Evolutionary conservation across 2,888 invertebrate species (phyloP).

Genomic region (Rhamphomyia laevipes): DNA sequence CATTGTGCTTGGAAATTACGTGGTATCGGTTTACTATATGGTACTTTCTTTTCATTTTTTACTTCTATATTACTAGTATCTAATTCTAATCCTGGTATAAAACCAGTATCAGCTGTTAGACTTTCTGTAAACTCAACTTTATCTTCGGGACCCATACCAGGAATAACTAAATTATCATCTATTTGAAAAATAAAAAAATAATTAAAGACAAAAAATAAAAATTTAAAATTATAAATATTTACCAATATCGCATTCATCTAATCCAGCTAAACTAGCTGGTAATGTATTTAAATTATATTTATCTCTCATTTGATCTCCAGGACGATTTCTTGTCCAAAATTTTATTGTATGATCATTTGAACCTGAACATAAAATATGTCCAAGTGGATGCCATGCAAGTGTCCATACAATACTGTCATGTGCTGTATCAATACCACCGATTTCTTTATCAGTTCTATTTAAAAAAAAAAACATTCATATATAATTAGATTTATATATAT

Average conservation of each 20-base stretch:
- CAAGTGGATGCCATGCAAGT: slow-evolving; percentile 97
- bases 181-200: slow-evolving; percentile 36
- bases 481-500: neutral
- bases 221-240: slow-evolving; percentile 14
- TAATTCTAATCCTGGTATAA: slow-evolving; percentile 79
- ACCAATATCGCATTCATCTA: slow-evolving; percentile 60
- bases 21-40: slow-evolving; percentile 93
- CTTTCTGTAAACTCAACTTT: slow-evolving; percentile 65
- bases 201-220: neutral
- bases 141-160: slow-evolving; percentile 98
- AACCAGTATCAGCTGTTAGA: slow-evolving; percentile 45
- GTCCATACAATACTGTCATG: slow-evolving; percentile 99
- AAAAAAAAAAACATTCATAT: neutral
- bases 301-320: slow-evolving; percentile 96
- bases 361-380: slow-evolving; percentile 96
- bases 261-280: slow-evolving; percentile 64
- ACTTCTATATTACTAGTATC: slow-evolving; percentile 52
- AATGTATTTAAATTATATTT: slow-evolving; percentile 92
- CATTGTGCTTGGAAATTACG: slow-evolving; percentile 95
- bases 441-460: slow-evolving; percentile 85
- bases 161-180: slow-evolving; percentile 73
- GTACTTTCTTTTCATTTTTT: slow-evolving; percentile 69
- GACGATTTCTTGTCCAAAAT: slow-evolving; percentile 98
- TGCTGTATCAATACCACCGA: slow-evolving; percentile 95
- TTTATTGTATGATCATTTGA: slow-evolving; percentile 99